A percentile compares a stretch with the other conserved stretches of the same genome.
Conservation (phyloP, 1,140 invertebrate species). For the Lasioglossum baleicum region DNA sequence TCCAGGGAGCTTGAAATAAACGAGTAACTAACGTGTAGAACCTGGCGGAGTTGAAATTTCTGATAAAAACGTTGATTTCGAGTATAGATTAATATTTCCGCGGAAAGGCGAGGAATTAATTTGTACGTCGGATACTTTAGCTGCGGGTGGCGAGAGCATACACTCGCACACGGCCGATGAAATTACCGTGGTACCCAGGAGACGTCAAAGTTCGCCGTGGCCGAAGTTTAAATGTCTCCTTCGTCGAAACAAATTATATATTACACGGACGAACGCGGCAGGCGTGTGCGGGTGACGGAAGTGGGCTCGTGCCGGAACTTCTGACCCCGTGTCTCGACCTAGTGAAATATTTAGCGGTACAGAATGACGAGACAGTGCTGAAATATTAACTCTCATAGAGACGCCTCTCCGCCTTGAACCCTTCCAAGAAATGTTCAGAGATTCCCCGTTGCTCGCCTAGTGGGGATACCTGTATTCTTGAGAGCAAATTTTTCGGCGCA, state of each 20-base stretch:
- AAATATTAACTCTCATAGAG: constrained; percentile 14
- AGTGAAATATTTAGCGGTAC: constrained; percentile 28
- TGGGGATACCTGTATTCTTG: not conserved
- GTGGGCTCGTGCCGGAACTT: not conserved
- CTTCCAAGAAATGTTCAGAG: not conserved
- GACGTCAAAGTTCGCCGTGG: constrained; percentile 19
- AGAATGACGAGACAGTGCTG: constrained; percentile 9
- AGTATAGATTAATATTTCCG: not conserved
- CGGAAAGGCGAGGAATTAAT: not conserved
- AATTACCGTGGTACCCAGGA: constrained; percentile 37
- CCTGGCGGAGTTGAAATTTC: too few relatives aligned
- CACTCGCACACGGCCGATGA: not conserved
- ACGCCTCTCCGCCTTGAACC: not conserved
- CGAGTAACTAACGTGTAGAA: too few relatives aligned
- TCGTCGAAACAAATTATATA: constrained; percentile 44
- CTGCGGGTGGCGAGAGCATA: not conserved
- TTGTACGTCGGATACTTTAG: too few relatives aligned
- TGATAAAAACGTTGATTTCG: too few relatives aligned
- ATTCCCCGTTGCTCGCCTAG: not conserved
- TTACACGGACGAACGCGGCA: constrained; percentile 3
- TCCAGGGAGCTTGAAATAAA: too few relatives aligned
- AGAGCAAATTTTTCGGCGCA: not conserved
- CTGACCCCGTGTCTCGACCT: not conserved
- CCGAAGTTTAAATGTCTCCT: constrained; percentile 36
- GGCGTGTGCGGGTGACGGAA: not conserved